phyloP scores from a whole-genome alignment of 64 coral and sea anemone species.

The Montipora efflorescens region DNA sequence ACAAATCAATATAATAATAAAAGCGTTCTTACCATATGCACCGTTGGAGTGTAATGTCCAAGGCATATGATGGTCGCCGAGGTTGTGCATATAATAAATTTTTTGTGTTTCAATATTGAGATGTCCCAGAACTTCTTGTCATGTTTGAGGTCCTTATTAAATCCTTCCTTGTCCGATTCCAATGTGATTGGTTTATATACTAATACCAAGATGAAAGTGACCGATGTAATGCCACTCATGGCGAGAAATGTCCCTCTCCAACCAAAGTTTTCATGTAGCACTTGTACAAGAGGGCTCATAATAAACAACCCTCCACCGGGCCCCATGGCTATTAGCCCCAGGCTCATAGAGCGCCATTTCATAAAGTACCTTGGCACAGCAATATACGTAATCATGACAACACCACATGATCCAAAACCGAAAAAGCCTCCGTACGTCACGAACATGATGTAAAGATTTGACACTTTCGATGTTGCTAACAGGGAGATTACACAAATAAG shows the following conservation, averaged over 20 bases:
- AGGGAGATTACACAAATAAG: not conserved
- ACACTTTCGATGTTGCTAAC: not conserved
- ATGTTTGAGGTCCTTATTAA: not conserved
- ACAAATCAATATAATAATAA: too few relatives aligned
- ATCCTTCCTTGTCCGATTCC: constrained; percentile 13
- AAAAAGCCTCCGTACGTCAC: constrained; percentile 15
- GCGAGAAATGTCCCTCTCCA: constrained; percentile 37
- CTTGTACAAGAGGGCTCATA: constrained; percentile 42
- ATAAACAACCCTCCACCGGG: constrained; percentile 44
- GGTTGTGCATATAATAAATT: not conserved
- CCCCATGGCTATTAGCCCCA: constrained; percentile 39
- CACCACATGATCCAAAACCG: constrained; percentile 24
- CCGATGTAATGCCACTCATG: not conserved
- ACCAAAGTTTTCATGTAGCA: not conserved
- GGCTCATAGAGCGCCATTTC: constrained; percentile 37
- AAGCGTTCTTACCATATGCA: constrained; percentile 31
- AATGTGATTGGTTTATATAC: not conserved
- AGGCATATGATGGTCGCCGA: not conserved
- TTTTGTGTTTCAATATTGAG: constrained; percentile 15
- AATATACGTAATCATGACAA: constrained; percentile 10
- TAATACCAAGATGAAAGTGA: not conserved
- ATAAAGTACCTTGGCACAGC: constrained; percentile 32
- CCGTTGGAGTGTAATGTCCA: constrained; percentile 11
- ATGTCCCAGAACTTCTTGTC: constrained; percentile 46
- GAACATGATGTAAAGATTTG: constrained; percentile 23